These are phyloP conservation scores for Ceyx erithaca DNA, from an alignment of 2,797 vertebrate genomes.

Conservation along the genomic window DNA sequence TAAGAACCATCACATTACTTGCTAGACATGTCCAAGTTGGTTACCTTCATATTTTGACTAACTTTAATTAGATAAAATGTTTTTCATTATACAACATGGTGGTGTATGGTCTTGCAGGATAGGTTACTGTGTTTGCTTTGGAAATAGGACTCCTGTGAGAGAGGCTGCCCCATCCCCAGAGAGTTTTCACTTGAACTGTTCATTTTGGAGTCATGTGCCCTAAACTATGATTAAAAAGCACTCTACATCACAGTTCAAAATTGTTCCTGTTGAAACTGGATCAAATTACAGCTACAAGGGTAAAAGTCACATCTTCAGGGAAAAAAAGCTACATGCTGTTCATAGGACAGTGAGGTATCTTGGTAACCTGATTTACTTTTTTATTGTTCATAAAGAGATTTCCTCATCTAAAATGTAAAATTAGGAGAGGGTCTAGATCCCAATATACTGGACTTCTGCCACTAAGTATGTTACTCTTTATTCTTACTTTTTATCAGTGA, in stretches of 20 bases:
- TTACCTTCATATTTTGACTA: background rate
- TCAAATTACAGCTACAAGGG: background rate
- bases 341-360: background rate
- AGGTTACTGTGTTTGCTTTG: background rate
- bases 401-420: background rate
- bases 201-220: background rate
- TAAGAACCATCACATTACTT: background rate
- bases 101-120: background rate
- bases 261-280: background rate
- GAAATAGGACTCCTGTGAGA: background rate
- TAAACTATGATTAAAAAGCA: background rate
- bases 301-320: rapidly evolving
- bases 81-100: background rate
- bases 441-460: background rate
- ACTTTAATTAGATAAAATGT: background rate
- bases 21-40: background rate
- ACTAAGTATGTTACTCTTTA: background rate
- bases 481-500: background rate
- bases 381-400: background rate
- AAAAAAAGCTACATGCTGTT: background rate
- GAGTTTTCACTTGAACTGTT: background rate
- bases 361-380: background rate
- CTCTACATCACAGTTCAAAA: rapidly evolving
- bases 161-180: background rate
- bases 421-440: background rate